Conservation (phyloP, 1,140 invertebrate genomes). For the Metopolophium dirhodum region DNA sequence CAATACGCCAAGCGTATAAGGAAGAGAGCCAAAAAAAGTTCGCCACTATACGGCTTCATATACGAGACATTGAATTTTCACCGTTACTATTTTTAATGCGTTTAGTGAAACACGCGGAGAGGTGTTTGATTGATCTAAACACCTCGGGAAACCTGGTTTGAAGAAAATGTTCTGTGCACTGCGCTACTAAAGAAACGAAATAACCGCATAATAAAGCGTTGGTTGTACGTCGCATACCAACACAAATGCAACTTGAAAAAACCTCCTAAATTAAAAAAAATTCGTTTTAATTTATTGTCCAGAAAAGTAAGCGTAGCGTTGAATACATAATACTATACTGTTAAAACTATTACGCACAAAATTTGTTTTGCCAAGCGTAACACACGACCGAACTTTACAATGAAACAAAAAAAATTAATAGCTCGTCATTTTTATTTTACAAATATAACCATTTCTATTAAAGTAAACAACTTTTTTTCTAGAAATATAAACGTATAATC, state of each 20-base stretch:
- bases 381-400: neutral
- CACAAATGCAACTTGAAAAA: neutral
- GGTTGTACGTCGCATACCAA: neutral
- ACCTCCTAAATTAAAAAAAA: neutral
- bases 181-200: neutral
- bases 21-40: slow-evolving; percentile 35
- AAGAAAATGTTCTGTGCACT: neutral
- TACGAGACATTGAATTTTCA: neutral
- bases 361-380: neutral
- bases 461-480: neutral
- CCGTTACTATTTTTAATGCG: slow-evolving; percentile 27
- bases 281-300: neutral
- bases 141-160: neutral
- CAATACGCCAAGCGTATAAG: neutral
- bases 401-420: neutral
- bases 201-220: neutral
- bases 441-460: neutral
- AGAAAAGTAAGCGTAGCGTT: neutral
- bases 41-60: neutral
- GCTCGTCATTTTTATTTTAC: neutral
- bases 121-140: neutral
- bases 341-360: neutral
- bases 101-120: neutral
- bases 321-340: neutral
- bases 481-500: neutral